Base-by-base conservation (phyloP, 2,888 invertebrate species). In the Drosophila paranaensis region DNA sequence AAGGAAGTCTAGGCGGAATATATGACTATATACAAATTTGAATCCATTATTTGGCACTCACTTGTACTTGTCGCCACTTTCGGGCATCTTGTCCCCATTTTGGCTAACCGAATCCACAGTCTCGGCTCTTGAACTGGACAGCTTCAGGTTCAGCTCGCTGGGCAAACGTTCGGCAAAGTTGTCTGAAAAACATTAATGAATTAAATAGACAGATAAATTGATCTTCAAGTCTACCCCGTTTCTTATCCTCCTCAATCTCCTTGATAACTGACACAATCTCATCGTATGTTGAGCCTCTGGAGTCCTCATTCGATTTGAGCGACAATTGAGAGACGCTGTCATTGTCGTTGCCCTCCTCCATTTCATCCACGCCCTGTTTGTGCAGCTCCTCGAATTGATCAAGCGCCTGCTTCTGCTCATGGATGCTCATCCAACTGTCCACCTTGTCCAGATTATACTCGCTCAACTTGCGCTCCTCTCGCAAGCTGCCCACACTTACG, bases 401-500 rank as follows among this genome's bases (percentile, higher is more conserved):
- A 55, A 73, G 43, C 0, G 60, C 63, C 53, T 79, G 74, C 33
- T 82, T 74, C 43, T 86, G 84, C 50, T 90, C 90, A 63, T 93
- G 91, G 77, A 92, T 89, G 10, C 93, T 92, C 92, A 93, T 93
- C 93, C 93, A 93, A 63, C 92, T 92, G 60, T 93, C 93, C 37
- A 93, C 90, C 78, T 93, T 93, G 67, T 93, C 93, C 67, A 93
- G 79, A 79, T 93, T 91, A 64, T 93, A 93, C 63, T 93, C 93
- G 55, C 89, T 90, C 6, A 93, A 70, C 69, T 91, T 92, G 0
- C 91, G 88, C 60, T 93, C 92, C 67, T 93, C 91, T 2, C 92
- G 80, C 35, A 90, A 68, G 42, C 79, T 88, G 11, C 90, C 81
- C 60, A 88, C 88, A 60, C 90, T 90, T 45, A 86, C 81, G 14